Conservation (phyloP, 64 coral and sea anemone species). For the Pachyseris speciosa region DNA sequence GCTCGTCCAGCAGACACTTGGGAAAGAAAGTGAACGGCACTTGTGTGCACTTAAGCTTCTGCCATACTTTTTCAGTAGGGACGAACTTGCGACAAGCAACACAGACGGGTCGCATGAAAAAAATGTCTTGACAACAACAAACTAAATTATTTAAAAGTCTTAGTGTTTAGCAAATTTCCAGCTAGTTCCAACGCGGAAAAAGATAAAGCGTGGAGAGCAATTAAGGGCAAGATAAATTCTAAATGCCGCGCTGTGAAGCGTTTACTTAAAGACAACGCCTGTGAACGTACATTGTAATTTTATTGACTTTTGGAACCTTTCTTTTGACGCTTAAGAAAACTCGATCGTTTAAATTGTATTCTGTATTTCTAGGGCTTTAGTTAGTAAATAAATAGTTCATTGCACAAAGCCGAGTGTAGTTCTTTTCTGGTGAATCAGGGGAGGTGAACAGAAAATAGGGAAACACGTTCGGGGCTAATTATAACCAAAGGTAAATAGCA, state of each 20-base stretch:
- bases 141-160: constrained; percentile 28
- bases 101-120: constrained; percentile 42
- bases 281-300: too few species aligned
- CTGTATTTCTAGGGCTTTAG: too few species aligned
- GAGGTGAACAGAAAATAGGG: too few species aligned
- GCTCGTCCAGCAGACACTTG: constrained; percentile 32
- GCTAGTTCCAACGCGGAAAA: background rate
- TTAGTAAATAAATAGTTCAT: too few species aligned
- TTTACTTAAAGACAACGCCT: too few species aligned
- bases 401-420: too few species aligned
- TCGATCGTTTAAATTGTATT: too few species aligned
- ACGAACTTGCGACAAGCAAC: constrained; percentile 59
- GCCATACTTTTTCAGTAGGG: constrained; percentile 43
- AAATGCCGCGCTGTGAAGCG: background rate
- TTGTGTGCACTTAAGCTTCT: background rate
- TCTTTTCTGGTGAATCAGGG: too few species aligned
- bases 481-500: too few species aligned
- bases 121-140: constrained; percentile 25
- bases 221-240: background rate
- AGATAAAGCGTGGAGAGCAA: background rate
- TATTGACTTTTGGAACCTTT: too few species aligned
- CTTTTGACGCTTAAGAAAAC: too few species aligned
- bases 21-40: constrained; percentile 40
- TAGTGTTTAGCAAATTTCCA: background rate
- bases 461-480: too few species aligned